Evolutionary conservation across 2,888 invertebrate species (phyloP), one percentile per base, ranked within the genome.

Genomic region (Scaptomyza caliginosa): DNA sequence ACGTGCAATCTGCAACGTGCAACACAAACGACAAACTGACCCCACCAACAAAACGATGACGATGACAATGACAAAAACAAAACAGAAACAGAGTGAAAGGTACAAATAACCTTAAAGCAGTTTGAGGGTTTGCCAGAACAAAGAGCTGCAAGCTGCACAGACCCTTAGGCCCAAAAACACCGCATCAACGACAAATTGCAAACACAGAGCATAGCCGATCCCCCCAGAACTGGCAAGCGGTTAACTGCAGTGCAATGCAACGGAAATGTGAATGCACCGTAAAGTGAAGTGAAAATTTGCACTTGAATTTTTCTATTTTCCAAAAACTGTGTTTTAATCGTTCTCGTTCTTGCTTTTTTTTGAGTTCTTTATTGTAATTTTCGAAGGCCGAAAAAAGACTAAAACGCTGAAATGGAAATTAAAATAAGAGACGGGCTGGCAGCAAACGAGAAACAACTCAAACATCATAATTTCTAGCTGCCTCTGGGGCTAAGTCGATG

Each of bases 251-350:
- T 67, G 85, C 82, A 87, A 71, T 87, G 88, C 83, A 88, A 88
- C 83, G 84, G 88, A 85, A 85, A 85, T 85, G 84, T 88, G 84
- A 85, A 85, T 85, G 88, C 84, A 85, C 84, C 84, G 76, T 84
- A 86, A 84, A 84, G 84, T 86, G 84, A 85, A 88, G 81, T 88
- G 81, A 86, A 84, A 81, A 86, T 74, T 84, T 84, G 72, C 88
- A 86, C 84, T 84, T 84, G 81, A 84, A 88, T 88, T 88, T 88
- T 77, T 76, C 88, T 81, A 86, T 87, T 83, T 80, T 73, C 51
- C 50, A 69, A 66, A 85, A 87, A 34, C 34, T 34, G 83, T 78
- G 88, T 87, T 83, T 69, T 86, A 71, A 86, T 76, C 73, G 67
- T 51, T 34, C 60, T 51, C 62, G 11, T 62, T 19, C n/a, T 10